These are phyloP conservation scores for Caenorhabditis afra DNA, from an alignment of 2,888 invertebrate species.

Conservation along the genomic window DNA sequence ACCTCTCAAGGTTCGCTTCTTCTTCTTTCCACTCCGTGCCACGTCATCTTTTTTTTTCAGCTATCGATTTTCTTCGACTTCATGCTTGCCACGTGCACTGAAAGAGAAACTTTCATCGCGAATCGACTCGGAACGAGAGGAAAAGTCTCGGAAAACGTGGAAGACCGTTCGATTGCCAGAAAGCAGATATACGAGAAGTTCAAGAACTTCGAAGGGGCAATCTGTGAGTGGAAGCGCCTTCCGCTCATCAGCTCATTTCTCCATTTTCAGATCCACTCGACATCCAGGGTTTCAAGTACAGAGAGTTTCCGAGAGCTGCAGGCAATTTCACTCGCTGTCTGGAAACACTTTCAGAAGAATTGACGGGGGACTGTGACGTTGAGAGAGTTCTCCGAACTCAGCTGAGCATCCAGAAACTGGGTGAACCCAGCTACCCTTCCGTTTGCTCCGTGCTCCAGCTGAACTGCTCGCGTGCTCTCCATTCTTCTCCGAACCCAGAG, in stretches of 20 bases:
- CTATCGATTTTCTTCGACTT: conserved; percentile 83
- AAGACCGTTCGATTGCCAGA: conserved; percentile 29
- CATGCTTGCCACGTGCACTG: conserved; percentile 82
- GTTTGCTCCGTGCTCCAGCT: no score
- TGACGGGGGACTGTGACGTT: background rate
- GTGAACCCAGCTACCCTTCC: background rate
- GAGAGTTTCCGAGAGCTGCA: background rate
- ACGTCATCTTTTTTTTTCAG: conserved; percentile 76
- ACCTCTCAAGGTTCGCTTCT: conserved; percentile 18
- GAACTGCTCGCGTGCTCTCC: no score
- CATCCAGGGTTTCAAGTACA: conserved; percentile 3
- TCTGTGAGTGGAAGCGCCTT: conserved; percentile 18
- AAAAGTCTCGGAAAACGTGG: conserved; percentile 24
- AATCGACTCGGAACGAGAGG: conserved; percentile 80
- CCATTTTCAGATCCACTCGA: conserved; percentile 6
- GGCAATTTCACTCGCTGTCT: background rate
- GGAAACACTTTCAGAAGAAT: background rate
- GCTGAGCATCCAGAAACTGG: conserved; percentile 5
- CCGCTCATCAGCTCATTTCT: background rate
- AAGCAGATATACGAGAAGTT: conserved; percentile 50
- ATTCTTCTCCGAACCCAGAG: no score
- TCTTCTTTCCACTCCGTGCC: background rate
- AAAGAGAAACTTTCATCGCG: conserved; percentile 77
- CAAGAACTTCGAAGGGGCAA: background rate
- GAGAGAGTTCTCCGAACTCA: conserved; percentile 12